Conservation (phyloP, 2,888 invertebrate species). For the Caenorhabditis sp. region DNA sequence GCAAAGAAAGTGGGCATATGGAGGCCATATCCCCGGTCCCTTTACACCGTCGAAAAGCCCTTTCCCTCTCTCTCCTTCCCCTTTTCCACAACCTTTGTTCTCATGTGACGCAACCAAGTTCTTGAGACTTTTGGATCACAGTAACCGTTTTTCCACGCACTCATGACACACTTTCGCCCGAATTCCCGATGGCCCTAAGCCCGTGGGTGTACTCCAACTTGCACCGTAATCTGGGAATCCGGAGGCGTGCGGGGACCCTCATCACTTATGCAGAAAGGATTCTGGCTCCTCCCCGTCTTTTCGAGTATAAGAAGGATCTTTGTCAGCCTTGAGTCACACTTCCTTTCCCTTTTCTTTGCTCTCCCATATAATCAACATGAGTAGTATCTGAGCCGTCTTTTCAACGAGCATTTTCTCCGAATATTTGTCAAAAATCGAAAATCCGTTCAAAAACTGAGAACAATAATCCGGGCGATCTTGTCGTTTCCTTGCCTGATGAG, state of each 20-base stretch:
- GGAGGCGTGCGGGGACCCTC: conserved; percentile 35
- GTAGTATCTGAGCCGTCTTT: not conserved
- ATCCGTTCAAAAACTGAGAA: too few species aligned
- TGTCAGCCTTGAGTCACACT: not conserved
- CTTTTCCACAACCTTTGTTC: conserved; percentile 23
- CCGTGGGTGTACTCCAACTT: conserved; percentile 52
- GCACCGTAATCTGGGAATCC: conserved; percentile 44
- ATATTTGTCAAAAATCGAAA: too few species aligned
- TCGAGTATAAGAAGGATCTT: conserved; percentile 38
- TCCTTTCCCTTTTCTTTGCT: not conserved
- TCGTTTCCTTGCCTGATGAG: not conserved
- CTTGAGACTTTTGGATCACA: conserved; percentile 30
- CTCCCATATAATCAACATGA: not conserved
- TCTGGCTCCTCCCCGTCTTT: conserved; percentile 30
- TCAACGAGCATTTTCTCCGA: not conserved
- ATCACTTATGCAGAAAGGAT: conserved; percentile 38
- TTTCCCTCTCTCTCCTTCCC: too few species aligned
- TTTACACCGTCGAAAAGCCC: too few species aligned
- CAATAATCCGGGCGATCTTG: too few species aligned
- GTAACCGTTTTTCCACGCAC: conserved; percentile 30
- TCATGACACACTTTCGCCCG: conserved; percentile 11
- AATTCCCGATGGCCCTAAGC: conserved; percentile 20
- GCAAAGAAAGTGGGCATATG: too few species aligned
- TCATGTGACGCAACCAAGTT: conserved; percentile 33
- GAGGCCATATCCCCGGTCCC: conserved; percentile 8